Evolutionary conservation across 2,113 vertebrate species (phyloP).

Genomic region (Mustela nigripes): DNA sequence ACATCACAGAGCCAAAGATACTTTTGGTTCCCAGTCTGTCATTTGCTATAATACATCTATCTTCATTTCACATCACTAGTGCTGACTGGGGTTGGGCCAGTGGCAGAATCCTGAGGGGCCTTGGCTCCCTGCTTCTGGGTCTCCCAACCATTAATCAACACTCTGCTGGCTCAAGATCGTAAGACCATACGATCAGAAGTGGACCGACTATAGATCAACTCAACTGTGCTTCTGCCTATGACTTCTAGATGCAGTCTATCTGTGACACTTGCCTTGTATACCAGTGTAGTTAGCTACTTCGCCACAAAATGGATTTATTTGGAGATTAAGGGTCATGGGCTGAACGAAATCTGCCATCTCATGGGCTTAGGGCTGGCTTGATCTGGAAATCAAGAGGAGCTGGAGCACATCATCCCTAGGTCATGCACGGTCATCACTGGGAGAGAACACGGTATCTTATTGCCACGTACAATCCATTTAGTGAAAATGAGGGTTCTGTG

Average conservation of each 20-base stretch:
- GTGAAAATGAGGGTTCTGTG: background rate
- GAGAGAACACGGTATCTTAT: background rate
- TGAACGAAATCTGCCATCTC: background rate
- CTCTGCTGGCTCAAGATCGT: background rate
- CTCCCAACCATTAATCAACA: background rate
- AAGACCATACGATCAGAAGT: background rate
- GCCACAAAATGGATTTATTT: background rate
- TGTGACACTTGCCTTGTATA: background rate
- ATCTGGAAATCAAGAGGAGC: background rate
- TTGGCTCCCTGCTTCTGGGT: background rate
- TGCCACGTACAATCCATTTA: no score
- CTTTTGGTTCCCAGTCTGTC: background rate
- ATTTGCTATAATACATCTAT: background rate
- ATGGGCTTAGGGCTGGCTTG: background rate
- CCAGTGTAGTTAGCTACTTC: background rate
- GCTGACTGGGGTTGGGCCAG: background rate
- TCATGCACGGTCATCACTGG: background rate
- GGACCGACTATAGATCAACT: background rate
- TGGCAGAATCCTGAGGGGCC: background rate
- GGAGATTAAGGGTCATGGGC: background rate
- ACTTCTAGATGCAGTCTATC: background rate
- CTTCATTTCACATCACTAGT: background rate
- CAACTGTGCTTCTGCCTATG: background rate
- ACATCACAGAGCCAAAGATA: background rate
- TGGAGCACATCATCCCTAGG: background rate